Base-by-base conservation (phyloP, 2,888 invertebrate genomes). In the Campoplex nolae region DNA sequence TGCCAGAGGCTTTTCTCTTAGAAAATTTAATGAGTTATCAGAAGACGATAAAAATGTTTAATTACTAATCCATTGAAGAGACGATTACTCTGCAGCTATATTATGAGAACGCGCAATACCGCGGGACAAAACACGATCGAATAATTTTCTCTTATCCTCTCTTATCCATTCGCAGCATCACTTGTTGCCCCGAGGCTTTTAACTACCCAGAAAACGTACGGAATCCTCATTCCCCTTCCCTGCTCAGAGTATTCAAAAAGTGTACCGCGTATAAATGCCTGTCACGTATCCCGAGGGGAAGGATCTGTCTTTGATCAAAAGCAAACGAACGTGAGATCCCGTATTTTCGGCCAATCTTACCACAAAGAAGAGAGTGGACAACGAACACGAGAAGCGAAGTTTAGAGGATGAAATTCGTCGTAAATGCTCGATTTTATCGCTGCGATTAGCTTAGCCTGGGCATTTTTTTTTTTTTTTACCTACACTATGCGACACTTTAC, bases 371-470 rank as follows among this genome's bases (percentile, higher is more conserved):
- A 51, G 58, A 38, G 4, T 28, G 2, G n/a, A 35, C 13, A 13
- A 38, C 54, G 18, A 58, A 48, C 32, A 42, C 32, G 62, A 65
- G 6, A 74, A n/a, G 70, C 35, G 32, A 45, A 18, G 71, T 7
- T 85, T 83, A 78, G 83, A 84, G 68, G 58, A 42, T 83, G 86
- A 88, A 89, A 82, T 89, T 88, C 90, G 84, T 80, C 89, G 90
- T 89, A 89, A 91, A 89, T 85, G 86, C 88, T 85, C 80, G 89
- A 88, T 90, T 91, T 92, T 76, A 65, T 45, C 62, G 18, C 38
- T n/a, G 76, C 90, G 92, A 92, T 92, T 91, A 92, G 89, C 90
- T 91, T 91, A 91, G 91, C 90, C 89, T 35, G 42, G n/a, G 42
- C 48, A 13, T 48, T 76, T 86, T 86, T 83, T 83, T 62, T 38